Evolutionary conservation across 2,888 invertebrate species (phyloP).

Genomic region (Acrocyrtus sp.): DNA sequence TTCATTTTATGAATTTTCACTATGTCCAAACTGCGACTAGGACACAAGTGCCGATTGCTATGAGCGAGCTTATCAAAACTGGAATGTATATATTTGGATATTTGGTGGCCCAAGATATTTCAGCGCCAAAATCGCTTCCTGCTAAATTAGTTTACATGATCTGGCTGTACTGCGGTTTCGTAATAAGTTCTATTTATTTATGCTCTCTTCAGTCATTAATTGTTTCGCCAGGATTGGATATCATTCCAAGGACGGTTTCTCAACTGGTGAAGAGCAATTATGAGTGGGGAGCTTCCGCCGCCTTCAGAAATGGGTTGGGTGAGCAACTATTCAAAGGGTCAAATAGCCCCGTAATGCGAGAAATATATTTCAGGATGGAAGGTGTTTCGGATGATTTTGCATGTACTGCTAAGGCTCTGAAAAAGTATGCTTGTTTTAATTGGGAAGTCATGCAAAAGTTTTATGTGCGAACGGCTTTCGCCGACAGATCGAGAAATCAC

Average conservation of each 20-base stretch:
- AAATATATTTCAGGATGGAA: conserved; percentile 25
- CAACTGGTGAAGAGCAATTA: background rate
- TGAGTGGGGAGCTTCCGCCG: conserved; percentile 30
- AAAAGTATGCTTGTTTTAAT: conserved; percentile 33
- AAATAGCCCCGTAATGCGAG: conserved; percentile 17
- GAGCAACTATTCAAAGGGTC: conserved; percentile 37
- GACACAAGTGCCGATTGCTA: background rate
- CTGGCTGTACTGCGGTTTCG: conserved; percentile 18
- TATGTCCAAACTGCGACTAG: background rate
- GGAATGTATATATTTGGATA: conserved; percentile 1
- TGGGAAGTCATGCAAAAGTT: conserved; percentile 28
- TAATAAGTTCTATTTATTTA: conserved; percentile 8
- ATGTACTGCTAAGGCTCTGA: background rate
- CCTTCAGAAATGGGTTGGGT: conserved; percentile 22
- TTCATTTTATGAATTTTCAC: background rate
- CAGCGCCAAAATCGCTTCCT: conserved; percentile 1
- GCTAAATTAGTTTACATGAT: background rate
- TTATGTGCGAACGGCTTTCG: conserved; percentile 12
- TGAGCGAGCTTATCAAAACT: background rate
- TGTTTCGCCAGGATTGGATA: conserved; percentile 18
- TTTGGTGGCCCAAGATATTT: conserved; percentile 10
- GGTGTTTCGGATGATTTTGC: conserved; percentile 13
- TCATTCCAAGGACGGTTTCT: conserved; percentile 20
- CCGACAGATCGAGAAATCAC: conserved; percentile 24
- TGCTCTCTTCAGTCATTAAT: conserved; percentile 20